Percentiles rank a stretch among this genome's conserved stretches.
Conservation (phyloP, 2,113 vertebrate species). For the Uropsilus gracilis region DNA sequence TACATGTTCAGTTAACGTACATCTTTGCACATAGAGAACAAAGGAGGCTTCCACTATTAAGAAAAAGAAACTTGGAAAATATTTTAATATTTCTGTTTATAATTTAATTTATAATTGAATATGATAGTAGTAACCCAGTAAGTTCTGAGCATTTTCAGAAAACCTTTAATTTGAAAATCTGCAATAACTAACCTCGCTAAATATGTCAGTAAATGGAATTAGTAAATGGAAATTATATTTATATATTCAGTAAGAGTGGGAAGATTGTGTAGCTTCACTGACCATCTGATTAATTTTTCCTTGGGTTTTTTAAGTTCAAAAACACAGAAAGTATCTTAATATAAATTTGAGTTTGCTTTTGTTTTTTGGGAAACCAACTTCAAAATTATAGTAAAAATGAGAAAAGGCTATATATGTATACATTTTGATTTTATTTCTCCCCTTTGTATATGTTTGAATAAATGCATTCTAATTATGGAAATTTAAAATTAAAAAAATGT, state of each 20-base stretch:
- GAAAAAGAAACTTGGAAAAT: slow-evolving; percentile 17
- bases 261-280: slow-evolving; percentile 11
- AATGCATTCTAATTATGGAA: background rate
- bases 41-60: slow-evolving; percentile 7
- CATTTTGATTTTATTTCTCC: background rate
- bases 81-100: background rate
- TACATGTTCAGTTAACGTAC: background rate
- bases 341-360: background rate
- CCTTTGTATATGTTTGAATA: slow-evolving; percentile 21
- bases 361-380: slow-evolving; percentile 25
- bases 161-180: background rate
- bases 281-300: slow-evolving; percentile 13
- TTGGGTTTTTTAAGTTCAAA: background rate
- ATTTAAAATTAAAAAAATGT: slow-evolving; percentile 39
- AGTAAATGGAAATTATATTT: slow-evolving; percentile 29
- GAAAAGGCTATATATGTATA: background rate
- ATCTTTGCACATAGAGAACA: background rate
- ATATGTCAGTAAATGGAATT: background rate
- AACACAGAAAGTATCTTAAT: background rate
- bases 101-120: slow-evolving; percentile 36
- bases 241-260: slow-evolving; percentile 20
- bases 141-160: slow-evolving; percentile 51
- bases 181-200: background rate
- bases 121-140: background rate
- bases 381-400: slow-evolving; percentile 3